phyloP scores from a whole-genome alignment of 1,140 invertebrate species.

The Diorhabda elongata region DNA sequence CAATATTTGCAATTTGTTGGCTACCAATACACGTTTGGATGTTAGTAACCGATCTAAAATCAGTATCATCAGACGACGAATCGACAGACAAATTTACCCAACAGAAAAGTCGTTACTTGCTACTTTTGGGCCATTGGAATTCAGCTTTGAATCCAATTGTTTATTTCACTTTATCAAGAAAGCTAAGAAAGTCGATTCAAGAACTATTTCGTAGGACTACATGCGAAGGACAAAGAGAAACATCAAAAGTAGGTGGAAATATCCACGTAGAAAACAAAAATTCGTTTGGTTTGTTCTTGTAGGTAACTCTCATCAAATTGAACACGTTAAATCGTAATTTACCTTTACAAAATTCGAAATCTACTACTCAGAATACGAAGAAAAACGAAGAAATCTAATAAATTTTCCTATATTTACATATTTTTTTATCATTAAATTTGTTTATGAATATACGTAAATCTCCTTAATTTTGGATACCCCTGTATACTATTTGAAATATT shows the following conservation, averaged over 20 bases:
- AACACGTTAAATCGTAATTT: neutral
- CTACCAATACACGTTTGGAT: constrained; percentile 70
- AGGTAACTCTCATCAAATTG: neutral
- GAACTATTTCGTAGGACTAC: neutral
- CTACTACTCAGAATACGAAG: neutral
- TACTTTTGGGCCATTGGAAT: constrained; percentile 67
- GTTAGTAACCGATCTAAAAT: constrained; percentile 54
- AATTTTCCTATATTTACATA: too few species aligned
- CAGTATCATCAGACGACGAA: too few species aligned
- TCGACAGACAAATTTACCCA: too few species aligned
- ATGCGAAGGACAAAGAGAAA: neutral
- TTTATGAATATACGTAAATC: too few species aligned
- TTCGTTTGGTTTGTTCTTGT: too few species aligned
- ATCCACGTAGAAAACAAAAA: too few species aligned
- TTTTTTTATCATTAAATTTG: too few species aligned
- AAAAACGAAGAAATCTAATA: too few species aligned
- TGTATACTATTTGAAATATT: too few species aligned
- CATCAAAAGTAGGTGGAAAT: too few species aligned
- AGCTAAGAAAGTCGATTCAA: constrained; percentile 69
- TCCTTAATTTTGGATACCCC: too few species aligned
- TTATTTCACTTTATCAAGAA: constrained; percentile 83
- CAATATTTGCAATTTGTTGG: constrained; percentile 75
- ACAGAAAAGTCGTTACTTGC: constrained; percentile 45
- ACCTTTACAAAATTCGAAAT: neutral
- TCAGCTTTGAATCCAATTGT: constrained; percentile 85